A percentile compares a stretch with the other conserved stretches of the same genome.
Evolutionary conservation across 2,888 invertebrate genomes (phyloP).

Genomic region (Holacanthella duospinosa): DNA sequence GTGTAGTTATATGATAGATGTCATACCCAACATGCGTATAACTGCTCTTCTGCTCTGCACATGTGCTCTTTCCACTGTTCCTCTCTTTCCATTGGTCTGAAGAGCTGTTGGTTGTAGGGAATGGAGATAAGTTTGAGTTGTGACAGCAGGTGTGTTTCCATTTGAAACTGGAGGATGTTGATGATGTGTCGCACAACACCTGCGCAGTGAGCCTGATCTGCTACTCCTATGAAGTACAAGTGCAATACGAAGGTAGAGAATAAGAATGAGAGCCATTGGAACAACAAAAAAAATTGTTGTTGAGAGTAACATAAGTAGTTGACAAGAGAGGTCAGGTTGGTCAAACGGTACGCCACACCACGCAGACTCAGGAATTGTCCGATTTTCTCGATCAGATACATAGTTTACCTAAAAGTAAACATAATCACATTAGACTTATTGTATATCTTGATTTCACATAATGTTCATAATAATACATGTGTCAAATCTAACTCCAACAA

Average conservation of each 20-base stretch:
- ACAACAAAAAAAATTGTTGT: conserved; percentile 45
- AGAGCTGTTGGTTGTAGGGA: neutral
- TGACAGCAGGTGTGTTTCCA: conserved; percentile 12
- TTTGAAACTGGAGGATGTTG: conserved; percentile 15
- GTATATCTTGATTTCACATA: too few species aligned
- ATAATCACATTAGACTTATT: neutral
- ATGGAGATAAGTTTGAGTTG: neutral
- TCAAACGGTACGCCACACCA: conserved; percentile 42
- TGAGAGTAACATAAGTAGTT: conserved; percentile 42
- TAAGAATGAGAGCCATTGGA: conserved; percentile 43
- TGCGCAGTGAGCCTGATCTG: conserved; percentile 31
- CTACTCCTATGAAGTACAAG: conserved; percentile 38
- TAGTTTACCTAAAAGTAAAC: conserved; percentile 38
- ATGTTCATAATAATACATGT: too few species aligned
- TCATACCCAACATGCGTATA: conserved; percentile 41
- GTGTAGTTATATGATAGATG: neutral
- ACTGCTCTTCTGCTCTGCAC: conserved; percentile 41
- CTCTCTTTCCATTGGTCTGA: conserved; percentile 23
- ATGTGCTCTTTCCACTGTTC: conserved; percentile 39
- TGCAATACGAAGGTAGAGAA: conserved; percentile 42
- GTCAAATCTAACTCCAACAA: too few species aligned
- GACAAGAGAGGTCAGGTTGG: conserved; percentile 37
- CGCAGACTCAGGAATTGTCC: conserved; percentile 38
- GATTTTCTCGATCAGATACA: conserved; percentile 31
- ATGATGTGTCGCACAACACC: conserved; percentile 32